Conservation (phyloP, 30 jellyfish, hydroid and myxozoan genomes). For the Hydractinia symbiolongicarpus region DNA sequence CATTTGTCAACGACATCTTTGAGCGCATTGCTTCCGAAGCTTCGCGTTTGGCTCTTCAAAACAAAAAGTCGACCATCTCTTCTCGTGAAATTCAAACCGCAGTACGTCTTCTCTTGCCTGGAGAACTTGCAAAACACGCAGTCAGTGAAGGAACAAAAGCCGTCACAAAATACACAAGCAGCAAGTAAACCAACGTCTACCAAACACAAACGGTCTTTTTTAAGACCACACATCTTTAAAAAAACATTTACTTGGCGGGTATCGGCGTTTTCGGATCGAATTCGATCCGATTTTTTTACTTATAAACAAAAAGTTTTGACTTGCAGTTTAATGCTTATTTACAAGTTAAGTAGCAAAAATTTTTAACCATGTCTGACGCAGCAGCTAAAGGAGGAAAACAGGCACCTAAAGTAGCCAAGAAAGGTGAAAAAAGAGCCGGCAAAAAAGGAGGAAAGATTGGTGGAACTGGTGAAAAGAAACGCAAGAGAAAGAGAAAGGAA, state of each 20-base stretch:
- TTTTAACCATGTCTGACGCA: background rate
- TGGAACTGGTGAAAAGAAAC: background rate
- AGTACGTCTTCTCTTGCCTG: constrained; percentile 88
- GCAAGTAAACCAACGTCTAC: constrained; percentile 31
- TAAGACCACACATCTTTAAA: constrained; percentile 8
- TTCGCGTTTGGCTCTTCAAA: constrained; percentile 79
- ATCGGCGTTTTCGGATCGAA: too few species aligned
- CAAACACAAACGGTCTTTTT: background rate
- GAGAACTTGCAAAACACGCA: constrained; percentile 94
- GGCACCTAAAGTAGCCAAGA: background rate
- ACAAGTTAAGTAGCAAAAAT: too few species aligned
- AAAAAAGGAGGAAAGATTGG: background rate
- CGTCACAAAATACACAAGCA: constrained; percentile 89
- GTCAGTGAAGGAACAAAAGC: constrained; percentile 98
- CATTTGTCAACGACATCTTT: constrained; percentile 85
- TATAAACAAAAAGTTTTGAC: too few species aligned
- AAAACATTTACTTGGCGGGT: background rate
- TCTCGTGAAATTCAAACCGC: constrained; percentile 91
- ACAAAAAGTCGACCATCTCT: constrained; percentile 77
- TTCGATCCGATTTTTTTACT: background rate
- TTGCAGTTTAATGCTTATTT: too few species aligned
- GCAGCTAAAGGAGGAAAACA: constrained; percentile 18
- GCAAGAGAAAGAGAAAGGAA: constrained; percentile 60
- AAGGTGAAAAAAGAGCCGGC: background rate
- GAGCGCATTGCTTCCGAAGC: constrained; percentile 98